A percentile compares a stretch with the other conserved stretches of the same genome.
These are phyloP conservation scores for Serinus canaria DNA, from an alignment of 2,113 vertebrate species.

Conservation along the genomic window DNA sequence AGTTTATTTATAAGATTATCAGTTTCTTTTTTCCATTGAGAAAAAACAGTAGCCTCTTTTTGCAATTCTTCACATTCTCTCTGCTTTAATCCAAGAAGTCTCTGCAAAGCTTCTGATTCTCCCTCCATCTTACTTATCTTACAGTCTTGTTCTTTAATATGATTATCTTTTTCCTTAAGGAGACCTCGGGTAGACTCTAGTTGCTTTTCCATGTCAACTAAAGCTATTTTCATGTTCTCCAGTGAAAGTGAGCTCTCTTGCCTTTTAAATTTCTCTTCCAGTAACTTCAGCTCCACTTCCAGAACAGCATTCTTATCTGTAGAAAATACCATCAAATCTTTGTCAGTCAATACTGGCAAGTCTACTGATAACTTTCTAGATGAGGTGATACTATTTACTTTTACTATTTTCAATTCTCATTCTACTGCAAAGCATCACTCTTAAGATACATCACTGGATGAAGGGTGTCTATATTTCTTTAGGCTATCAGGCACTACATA, in stretches of 20 bases:
- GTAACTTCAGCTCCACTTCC: slow-evolving; percentile 74
- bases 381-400: neutral
- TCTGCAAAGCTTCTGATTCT: slow-evolving; percentile 74
- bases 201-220: slow-evolving; percentile 80
- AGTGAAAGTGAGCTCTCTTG: slow-evolving; percentile 71
- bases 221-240: slow-evolving; percentile 75
- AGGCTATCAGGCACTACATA: rapidly evolving
- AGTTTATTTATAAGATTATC: slow-evolving; percentile 72
- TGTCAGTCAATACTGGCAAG: neutral
- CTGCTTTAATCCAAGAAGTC: slow-evolving; percentile 66
- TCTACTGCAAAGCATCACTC: neutral
- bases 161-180: slow-evolving; percentile 79
- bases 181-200: slow-evolving; percentile 73
- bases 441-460: neutral
- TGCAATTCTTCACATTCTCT: slow-evolving; percentile 76
- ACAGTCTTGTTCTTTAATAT: slow-evolving; percentile 74
- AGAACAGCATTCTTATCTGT: slow-evolving; percentile 81
- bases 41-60: slow-evolving; percentile 72
- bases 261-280: slow-evolving; percentile 78
- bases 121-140: slow-evolving; percentile 71
- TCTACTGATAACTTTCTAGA: neutral
- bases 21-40: slow-evolving; percentile 82
- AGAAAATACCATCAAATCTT: neutral
- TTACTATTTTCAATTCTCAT: neutral
- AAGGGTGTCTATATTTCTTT: neutral